Conservation (phyloP, 2,888 invertebrate species). For the Ellobium chinense region DNA sequence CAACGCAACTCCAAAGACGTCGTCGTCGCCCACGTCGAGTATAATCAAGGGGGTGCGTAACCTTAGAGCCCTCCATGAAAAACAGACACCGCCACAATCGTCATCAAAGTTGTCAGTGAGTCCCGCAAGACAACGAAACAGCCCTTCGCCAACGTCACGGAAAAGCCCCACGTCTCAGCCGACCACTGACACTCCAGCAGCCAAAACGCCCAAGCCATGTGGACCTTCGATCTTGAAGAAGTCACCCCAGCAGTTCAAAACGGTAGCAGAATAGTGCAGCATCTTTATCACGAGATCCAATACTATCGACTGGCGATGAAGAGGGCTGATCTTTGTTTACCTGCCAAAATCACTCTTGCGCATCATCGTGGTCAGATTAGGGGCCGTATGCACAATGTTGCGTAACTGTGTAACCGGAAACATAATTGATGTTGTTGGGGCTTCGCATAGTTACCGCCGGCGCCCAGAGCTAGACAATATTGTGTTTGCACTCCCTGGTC, state of each 20-base stretch:
- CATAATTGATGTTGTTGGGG: no score
- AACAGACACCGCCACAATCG: conserved; percentile 5
- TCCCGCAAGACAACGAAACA: not conserved
- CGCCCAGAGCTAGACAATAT: no score
- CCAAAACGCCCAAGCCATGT: conserved; percentile 5
- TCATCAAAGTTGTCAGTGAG: not conserved
- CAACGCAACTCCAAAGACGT: not conserved
- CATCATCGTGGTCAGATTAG: no score
- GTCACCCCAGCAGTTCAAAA: conserved; percentile 9
- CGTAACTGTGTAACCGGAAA: no score
- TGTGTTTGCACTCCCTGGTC: no score
- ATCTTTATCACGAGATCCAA: no score
- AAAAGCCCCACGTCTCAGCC: not conserved
- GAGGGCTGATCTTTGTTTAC: no score
- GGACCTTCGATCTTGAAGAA: conserved; percentile 41
- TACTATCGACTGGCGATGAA: no score
- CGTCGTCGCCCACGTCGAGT: not conserved
- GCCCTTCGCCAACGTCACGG: not conserved
- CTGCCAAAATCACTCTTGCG: no score
- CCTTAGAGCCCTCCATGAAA: not conserved
- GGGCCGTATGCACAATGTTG: no score
- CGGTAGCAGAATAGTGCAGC: conserved; percentile 4
- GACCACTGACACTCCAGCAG: not conserved
- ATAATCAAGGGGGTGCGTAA: conserved; percentile 12
- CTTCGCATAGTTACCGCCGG: no score